Evolutionary conservation across 2,888 invertebrate species (phyloP), one percentile per base, ranked within the genome.

Genomic region (Cantharis rufa): DNA sequence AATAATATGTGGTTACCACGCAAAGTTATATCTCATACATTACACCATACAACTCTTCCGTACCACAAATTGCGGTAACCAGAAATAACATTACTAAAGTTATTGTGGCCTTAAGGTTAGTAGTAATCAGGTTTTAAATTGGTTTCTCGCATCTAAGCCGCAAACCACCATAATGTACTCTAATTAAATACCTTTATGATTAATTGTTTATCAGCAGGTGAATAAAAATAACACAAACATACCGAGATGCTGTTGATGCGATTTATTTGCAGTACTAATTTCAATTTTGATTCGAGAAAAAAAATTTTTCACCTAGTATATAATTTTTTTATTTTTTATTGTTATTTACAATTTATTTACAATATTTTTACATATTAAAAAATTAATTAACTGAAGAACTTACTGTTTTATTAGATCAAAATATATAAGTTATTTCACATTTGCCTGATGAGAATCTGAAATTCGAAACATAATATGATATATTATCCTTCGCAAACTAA

Each of bases 41-140:
- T 48, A 48, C n/a, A 48, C n/a, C 48, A 48, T 48, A 48, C 48
- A 48, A 15, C 62, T 62, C 71, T 71, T 71, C 62, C 62, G 24
- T 32, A 63, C 62, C 62, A 61, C 28, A 63, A 62, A 71, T 71
- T 71, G 62, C 71, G 27, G 62, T 63, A 62, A 62, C 71, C 15
- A 71, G 62, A 71, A 71, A 63, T 62, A 62, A 27, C 62, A 71
- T 62, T 62, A 62, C 62, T 63, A 62, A 71, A 71, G 62, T 16
- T 71, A 71, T 71, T 62, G 62, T 27, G 62, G 62, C 62, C 62
- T 62, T 71, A 71, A 27, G 71, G 64, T 66, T 18, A 21, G 24
- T 24, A 66, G 24, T 66, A 66, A 66, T 66, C 18, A 66, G 24
- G 64, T 18, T 66, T 66, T 66, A 66, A 66, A 66, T 66, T 66